Evolutionary conservation across 2,888 invertebrate genomes (phyloP).

Genomic region (Steinernema scapterisci): DNA sequence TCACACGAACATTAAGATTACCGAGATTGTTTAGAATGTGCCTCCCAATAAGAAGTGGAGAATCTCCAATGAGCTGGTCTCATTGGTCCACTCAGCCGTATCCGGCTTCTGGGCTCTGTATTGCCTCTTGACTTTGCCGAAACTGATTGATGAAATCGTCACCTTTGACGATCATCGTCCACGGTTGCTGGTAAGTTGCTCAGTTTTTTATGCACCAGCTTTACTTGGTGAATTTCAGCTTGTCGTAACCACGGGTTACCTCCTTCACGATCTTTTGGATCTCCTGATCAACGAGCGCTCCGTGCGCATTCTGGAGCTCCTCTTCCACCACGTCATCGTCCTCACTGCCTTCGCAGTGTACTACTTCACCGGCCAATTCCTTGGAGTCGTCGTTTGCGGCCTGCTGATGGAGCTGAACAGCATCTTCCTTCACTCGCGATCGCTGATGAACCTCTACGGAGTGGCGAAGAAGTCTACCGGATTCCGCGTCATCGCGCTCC

Average conservation of each 20-base stretch:
- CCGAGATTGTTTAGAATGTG: constrained; percentile 48
- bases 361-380: constrained; percentile 51
- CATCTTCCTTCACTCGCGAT: constrained; percentile 56
- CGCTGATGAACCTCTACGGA: constrained; percentile 55
- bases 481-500: constrained; percentile 61
- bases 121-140: constrained; percentile 32
- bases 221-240: constrained; percentile 43
- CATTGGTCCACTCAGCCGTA: constrained; percentile 62
- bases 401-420: constrained; percentile 66
- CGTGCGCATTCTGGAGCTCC: constrained; percentile 62
- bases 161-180: constrained; percentile 36
- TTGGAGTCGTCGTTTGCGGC: constrained; percentile 64
- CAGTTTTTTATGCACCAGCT: too few species aligned
- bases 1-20: not conserved
- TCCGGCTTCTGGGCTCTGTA: constrained; percentile 54
- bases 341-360: constrained; percentile 58
- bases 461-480: constrained; percentile 55
- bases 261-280: constrained; percentile 64
- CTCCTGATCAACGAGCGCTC: constrained; percentile 66
- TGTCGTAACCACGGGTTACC: constrained; percentile 62
- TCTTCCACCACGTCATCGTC: constrained; percentile 66
- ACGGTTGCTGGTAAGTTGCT: not conserved
- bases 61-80: constrained; percentile 64
- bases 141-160: constrained; percentile 52
- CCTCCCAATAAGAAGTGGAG: constrained; percentile 67